phyloP scores from a whole-genome alignment of 2,888 invertebrate species.

The Parnassius smintheus region DNA sequence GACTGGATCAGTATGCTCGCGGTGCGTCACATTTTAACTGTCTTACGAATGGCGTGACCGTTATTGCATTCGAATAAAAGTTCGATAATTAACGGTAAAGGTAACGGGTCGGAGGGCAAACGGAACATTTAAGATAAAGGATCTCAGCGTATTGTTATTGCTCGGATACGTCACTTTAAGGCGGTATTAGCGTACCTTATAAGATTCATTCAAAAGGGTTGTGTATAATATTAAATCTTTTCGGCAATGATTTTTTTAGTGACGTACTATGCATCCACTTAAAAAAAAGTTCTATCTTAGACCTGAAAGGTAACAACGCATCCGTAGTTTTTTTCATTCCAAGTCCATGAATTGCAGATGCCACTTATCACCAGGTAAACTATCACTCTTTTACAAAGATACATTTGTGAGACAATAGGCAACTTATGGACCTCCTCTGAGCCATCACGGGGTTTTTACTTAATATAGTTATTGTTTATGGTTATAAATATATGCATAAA shows the following conservation, averaged over 20 bases:
- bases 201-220: neutral
- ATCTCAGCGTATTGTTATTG: slow-evolving; percentile 18
- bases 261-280: no score
- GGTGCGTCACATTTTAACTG: slow-evolving; percentile 74
- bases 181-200: neutral
- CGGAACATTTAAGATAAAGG: slow-evolving; percentile 36
- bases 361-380: no score
- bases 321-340: no score
- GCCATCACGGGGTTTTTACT: no score
- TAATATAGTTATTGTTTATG: no score
- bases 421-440: no score
- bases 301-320: no score
- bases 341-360: no score
- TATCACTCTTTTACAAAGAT: no score
- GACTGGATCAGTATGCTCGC: slow-evolving; percentile 37
- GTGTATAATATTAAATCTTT: neutral
- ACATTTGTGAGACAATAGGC: no score
- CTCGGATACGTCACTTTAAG: slow-evolving; percentile 2
- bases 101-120: slow-evolving; percentile 69
- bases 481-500: no score
- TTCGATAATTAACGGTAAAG: slow-evolving; percentile 73
- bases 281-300: no score
- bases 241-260: neutral
- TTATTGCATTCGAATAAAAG: slow-evolving; percentile 65
- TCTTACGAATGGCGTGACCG: slow-evolving; percentile 63